A percentile compares a stretch with the other conserved stretches of the same genome.
Evolutionary conservation across 2,888 invertebrate species (phyloP).

Genomic region (Lepidochitona cinerea): DNA sequence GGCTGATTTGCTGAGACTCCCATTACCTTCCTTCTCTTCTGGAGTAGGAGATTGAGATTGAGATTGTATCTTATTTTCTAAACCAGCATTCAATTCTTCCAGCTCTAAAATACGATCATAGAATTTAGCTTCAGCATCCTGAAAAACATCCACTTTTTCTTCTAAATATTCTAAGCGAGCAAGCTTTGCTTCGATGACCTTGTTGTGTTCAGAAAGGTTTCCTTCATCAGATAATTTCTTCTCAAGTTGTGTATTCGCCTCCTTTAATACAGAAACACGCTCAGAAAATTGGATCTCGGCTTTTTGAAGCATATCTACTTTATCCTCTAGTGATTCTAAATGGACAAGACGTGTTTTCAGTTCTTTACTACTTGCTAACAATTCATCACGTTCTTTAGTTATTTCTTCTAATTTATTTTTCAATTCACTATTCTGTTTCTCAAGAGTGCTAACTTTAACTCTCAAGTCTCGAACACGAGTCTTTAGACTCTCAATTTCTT

Average conservation of each 20-base stretch:
- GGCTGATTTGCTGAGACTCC: constrained; percentile 19
- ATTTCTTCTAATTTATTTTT: constrained; percentile 43
- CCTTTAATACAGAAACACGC: constrained; percentile 45
- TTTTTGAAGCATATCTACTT: constrained; percentile 38
- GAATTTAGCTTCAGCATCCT: constrained; percentile 47
- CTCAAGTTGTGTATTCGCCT: constrained; percentile 1
- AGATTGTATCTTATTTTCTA: too few species aligned
- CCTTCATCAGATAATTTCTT: too few species aligned
- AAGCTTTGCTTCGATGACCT: too few species aligned
- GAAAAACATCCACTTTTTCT: constrained; percentile 34
- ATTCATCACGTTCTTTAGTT: constrained; percentile 12
- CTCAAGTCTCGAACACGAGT: constrained; percentile 4
- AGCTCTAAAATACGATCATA: constrained; percentile 38
- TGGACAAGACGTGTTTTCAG: constrained; percentile 17
- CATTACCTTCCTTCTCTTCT: too few species aligned
- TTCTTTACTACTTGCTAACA: constrained; percentile 3
- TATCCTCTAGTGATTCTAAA: constrained; percentile 28
- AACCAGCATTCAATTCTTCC: neutral
- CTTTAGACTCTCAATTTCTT: constrained; percentile 9
- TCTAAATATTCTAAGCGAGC: constrained; percentile 15
- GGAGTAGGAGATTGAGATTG: too few species aligned
- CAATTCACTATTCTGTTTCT: constrained; percentile 47
- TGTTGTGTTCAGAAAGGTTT: too few species aligned
- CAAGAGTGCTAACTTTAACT: constrained; percentile 37
- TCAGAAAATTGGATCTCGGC: constrained; percentile 47